Evolutionary conservation across 2,113 vertebrate genomes (phyloP).

Genomic region (Numida meleagris): DNA sequence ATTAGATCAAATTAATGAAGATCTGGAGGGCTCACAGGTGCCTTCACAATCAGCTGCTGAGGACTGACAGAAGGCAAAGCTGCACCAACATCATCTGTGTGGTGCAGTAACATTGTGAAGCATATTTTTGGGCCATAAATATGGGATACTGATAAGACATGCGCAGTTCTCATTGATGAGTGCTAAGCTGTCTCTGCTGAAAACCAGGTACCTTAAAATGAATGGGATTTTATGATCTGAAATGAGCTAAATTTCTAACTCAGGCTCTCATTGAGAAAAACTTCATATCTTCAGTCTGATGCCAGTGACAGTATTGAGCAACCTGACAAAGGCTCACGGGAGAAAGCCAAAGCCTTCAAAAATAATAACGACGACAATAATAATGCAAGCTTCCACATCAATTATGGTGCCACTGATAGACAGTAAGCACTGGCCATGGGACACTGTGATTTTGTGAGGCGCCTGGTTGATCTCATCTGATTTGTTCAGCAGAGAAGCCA

Average conservation of each 20-base stretch:
- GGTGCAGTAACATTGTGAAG: neutral
- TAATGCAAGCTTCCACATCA: neutral
- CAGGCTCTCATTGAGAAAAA: neutral
- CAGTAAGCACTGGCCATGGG: neutral
- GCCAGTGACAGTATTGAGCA: constrained; percentile 34
- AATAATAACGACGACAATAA: neutral
- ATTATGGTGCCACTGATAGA: neutral
- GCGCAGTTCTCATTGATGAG: neutral
- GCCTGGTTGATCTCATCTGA: neutral
- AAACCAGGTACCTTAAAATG: neutral
- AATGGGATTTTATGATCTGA: neutral
- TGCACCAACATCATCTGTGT: rapidly evolving
- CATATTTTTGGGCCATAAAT: rapidly evolving
- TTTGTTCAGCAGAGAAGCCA: constrained; percentile 49
- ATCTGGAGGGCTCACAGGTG: neutral
- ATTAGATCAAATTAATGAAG: neutral
- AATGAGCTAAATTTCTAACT: neutral
- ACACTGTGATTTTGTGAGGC: neutral
- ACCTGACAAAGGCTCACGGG: neutral
- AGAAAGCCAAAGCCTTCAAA: neutral
- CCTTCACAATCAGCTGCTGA: neutral
- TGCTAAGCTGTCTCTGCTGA: neutral
- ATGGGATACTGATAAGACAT: too few relatives aligned
- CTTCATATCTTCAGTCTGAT: neutral
- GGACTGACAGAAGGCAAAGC: neutral